Base-by-base conservation (phyloP, 2,888 invertebrate species). In the Cantharis lateralis region DNA sequence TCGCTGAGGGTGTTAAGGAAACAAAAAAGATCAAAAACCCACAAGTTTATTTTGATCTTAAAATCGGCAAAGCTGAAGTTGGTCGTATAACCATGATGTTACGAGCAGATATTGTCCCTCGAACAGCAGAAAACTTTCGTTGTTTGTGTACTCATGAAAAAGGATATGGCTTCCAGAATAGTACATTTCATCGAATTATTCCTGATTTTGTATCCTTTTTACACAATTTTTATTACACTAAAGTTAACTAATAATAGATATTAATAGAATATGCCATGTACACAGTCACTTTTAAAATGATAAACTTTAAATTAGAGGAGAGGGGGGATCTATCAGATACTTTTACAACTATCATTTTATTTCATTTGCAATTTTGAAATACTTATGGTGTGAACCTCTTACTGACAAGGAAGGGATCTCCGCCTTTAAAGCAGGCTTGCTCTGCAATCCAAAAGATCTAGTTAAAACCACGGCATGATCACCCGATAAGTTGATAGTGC, bases 21-120 rank as follows among this genome's bases (percentile, higher is more conserved):
- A 24, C 84, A 2, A 90, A 90, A 78, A 92, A 91, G 84, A 88
- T 88, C 64, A 91, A 90, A 79, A 96, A 96, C 88, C 96, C 96
- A 15, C 97, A 98, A 89, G 99, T 99, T 0, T 99, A 96, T 88
- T 95, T 99, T 83, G 99, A 99, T 86, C 93, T 99, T 74, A 95
- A 94, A 83, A 95, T 98, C 74, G 98, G 97, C 2, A 97, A 94
- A 85, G 94, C 93, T 82, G 94, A 95, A 86, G 89, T 95, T 3
- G 99, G 99, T 0, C 90, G 98, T 71, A 93, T 99, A 81, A 95
- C 96, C 5, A 98, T 99, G 91, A 93, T 98, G 90, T 88, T 99
- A 7, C 88, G 98, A 80, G 92, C 95, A 0, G 99, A 99, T 88
- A 91, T 99, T 32, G 98, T 96, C 0, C 99, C 99, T 0, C 94